A percentile compares a stretch with the other conserved stretches of the same genome.
Conservation (phyloP, 2,797 vertebrate species). For the Melanotaenia boesemani region DNA sequence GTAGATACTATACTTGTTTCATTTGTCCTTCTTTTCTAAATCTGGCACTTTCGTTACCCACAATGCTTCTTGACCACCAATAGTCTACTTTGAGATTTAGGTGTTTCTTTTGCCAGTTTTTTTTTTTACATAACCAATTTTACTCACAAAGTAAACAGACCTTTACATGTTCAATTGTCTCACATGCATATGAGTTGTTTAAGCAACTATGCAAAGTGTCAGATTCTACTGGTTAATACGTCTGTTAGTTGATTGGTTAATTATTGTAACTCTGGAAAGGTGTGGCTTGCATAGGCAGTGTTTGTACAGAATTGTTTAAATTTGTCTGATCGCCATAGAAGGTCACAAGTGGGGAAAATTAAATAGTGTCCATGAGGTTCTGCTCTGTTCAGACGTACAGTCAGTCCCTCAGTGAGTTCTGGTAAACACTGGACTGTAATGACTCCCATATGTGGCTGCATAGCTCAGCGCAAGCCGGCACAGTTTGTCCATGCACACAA, state of each 20-base stretch:
- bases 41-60: background rate
- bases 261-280: background rate
- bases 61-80: background rate
- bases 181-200: background rate
- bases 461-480: slow-evolving; percentile 66
- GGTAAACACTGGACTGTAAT: slow-evolving; percentile 79
- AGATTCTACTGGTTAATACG: background rate
- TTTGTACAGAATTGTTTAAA: slow-evolving; percentile 9
- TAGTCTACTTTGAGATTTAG: background rate
- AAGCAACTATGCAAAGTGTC: background rate
- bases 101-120: background rate
- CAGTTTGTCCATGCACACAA: slow-evolving; percentile 67
- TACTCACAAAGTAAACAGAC: background rate
- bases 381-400: slow-evolving; percentile 62
- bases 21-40: background rate
- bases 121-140: background rate
- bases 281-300: background rate
- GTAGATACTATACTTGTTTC: background rate
- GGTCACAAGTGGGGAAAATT: slow-evolving; percentile 40
- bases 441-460: slow-evolving; percentile 81
- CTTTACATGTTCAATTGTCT: background rate
- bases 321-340: slow-evolving; percentile 51
- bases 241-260: background rate
- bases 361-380: slow-evolving; percentile 40
- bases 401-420: slow-evolving; percentile 66